A percentile compares a stretch with the other conserved stretches of the same genome.
Evolutionary conservation across 1,140 invertebrate genomes (phyloP).

Genomic region (Micrasema longulum): DNA sequence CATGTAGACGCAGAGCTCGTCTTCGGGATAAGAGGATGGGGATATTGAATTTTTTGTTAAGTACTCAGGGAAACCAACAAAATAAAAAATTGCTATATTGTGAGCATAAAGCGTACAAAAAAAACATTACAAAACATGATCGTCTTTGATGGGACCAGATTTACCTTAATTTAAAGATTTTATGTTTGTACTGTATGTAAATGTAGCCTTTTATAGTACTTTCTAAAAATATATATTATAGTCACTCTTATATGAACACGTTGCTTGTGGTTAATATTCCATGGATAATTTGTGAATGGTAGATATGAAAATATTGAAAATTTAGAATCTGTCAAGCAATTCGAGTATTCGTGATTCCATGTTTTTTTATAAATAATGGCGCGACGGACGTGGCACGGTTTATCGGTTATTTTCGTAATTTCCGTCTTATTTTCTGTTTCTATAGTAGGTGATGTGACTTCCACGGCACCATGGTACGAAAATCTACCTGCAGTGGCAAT

Average conservation of each 20-base stretch:
- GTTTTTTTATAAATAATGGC: slow-evolving; percentile 48
- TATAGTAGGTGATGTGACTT: slow-evolving; percentile 35
- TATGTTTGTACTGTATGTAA: background rate
- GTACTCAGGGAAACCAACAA: too few species aligned
- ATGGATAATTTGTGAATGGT: background rate
- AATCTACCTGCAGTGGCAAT: slow-evolving; percentile 89
- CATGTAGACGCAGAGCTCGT: too few species aligned
- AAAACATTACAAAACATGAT: too few species aligned
- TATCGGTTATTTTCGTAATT: slow-evolving; percentile 38
- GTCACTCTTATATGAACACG: too few species aligned
- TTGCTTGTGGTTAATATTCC: background rate
- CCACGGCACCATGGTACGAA: slow-evolving; percentile 77
- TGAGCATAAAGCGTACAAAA: too few species aligned
- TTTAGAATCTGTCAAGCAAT: background rate
- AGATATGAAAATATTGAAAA: background rate
- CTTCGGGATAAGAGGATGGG: too few species aligned
- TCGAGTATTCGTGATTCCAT: too few species aligned
- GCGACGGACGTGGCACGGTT: slow-evolving; percentile 55
- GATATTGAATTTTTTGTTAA: too few species aligned
- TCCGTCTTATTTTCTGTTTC: slow-evolving; percentile 42
- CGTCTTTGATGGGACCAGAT: too few species aligned
- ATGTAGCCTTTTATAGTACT: background rate
- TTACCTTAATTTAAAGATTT: too few species aligned
- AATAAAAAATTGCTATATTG: too few species aligned
- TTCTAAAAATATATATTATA: too few species aligned